Base-by-base conservation (phyloP, 2,797 vertebrate genomes). In the Aphelocoma californica region DNA sequence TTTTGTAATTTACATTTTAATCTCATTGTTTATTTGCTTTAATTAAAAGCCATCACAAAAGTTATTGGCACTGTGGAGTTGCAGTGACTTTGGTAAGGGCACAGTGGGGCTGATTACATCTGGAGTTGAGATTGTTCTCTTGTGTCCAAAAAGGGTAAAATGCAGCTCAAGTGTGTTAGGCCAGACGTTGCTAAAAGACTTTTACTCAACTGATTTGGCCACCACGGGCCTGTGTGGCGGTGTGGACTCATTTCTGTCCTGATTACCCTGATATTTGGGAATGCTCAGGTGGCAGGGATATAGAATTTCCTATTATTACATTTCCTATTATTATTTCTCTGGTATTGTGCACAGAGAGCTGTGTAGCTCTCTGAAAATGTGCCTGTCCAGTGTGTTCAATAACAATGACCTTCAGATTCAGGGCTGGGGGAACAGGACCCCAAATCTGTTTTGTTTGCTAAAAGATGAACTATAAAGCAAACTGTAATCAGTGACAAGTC, bases 41-140 rank as follows among this genome's bases (percentile, higher is more conserved):
- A 92, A 93, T 94, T 91, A 94, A 94, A 93, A 91, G 45, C 78
- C 67, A 36, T 86, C 45, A 71, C 67, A 81, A 47, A 95, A 80
- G 38, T 53, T 92, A 34, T 31, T 89, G 83, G 65, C 79, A n/a
- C 21, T 45, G 44, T 51, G 57, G 69, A 81, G 36, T 72, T 78
- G 66, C 89, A 66, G 72, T 86, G 91, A 96, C 91, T 83, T 94
- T 82, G 81, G 42, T 47, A 82, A 89, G 94, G 74, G 57, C 88
- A 81, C 10, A 18, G 57, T 40, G 86, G 71, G 53, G 24, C 71
- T 0, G 26, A 34, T 87, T 79, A 51, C 36, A 29, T 87, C 75
- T 56, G 58, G 38, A 93, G 50, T 61, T 83, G 24, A 3, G 89
- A 13, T 61, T 67, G 78, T 81, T 92, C 79, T 53, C 61, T 56